Evolutionary conservation across 1,140 invertebrate species (phyloP).

Genomic region (Coboldia fuscipes): DNA sequence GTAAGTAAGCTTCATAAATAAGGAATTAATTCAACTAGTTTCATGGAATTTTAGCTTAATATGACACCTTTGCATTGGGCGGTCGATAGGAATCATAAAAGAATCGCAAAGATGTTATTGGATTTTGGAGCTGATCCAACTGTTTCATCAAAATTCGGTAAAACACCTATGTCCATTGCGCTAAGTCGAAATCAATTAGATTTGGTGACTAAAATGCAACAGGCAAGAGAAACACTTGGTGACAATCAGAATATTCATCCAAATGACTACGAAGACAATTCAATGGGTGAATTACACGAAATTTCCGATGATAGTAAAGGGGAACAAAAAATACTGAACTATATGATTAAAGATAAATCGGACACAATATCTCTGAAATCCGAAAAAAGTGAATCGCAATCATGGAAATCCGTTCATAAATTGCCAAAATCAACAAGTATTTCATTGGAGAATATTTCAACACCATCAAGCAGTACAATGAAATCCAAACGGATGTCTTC

Average conservation of each 20-base stretch:
- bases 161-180: slow-evolving; percentile 61
- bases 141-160: slow-evolving; percentile 59
- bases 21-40: slow-evolving; percentile 4
- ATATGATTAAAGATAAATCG: no score
- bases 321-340: no score
- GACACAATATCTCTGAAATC: no score
- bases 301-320: no score
- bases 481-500: slow-evolving; percentile 5
- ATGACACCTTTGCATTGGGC: slow-evolving; percentile 95
- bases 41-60: slow-evolving; percentile 56
- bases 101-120: slow-evolving; percentile 46
- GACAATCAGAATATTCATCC: no score
- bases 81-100: slow-evolving; percentile 56
- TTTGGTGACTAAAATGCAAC: slow-evolving; percentile 15
- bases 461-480: no score
- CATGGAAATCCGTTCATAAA: no score
- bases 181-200: slow-evolving; percentile 15
- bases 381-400: no score
- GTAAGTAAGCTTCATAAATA: slow-evolving; percentile 31
- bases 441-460: no score
- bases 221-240: slow-evolving; percentile 12
- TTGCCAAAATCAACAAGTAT: neutral
- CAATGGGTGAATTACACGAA: no score
- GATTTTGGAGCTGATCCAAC: slow-evolving; percentile 45
- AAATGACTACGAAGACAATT: no score